Evolutionary conservation across 2,797 vertebrate species (phyloP).

Genomic region (Mormyrus hasselquistii): DNA sequence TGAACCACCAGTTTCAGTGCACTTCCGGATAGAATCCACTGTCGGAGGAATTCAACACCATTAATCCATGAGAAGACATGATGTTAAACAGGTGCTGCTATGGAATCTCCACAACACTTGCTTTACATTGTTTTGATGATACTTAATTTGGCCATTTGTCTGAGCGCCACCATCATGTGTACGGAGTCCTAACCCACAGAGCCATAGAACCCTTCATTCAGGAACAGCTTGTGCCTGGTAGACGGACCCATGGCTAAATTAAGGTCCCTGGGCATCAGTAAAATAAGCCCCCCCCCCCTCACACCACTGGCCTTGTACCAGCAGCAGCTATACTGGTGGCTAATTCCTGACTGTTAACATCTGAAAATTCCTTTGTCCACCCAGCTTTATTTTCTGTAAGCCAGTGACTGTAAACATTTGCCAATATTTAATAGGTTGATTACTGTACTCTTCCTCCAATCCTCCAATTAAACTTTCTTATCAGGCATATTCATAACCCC

Average conservation of each 20-base stretch:
- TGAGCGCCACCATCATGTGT: background rate
- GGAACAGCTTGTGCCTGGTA: background rate
- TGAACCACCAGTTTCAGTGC: background rate
- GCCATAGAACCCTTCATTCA: background rate
- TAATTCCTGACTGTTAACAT: background rate
- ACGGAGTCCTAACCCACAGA: background rate
- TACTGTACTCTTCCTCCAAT: background rate
- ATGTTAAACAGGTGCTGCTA: background rate
- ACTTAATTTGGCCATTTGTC: background rate
- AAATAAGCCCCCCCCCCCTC: background rate
- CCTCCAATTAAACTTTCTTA: background rate
- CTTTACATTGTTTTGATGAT: background rate
- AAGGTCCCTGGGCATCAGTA: background rate
- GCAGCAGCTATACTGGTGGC: background rate
- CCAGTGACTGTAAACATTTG: background rate
- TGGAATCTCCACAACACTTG: background rate
- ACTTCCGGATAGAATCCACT: background rate
- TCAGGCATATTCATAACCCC: background rate
- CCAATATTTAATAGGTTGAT: background rate
- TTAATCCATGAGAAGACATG: background rate
- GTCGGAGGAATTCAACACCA: background rate
- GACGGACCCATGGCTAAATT: background rate
- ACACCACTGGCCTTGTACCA: background rate
- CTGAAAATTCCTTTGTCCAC: background rate
- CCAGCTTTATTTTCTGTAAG: background rate